Evolutionary conservation across 1,140 invertebrate species (phyloP).

Genomic region (Achroia grisella): DNA sequence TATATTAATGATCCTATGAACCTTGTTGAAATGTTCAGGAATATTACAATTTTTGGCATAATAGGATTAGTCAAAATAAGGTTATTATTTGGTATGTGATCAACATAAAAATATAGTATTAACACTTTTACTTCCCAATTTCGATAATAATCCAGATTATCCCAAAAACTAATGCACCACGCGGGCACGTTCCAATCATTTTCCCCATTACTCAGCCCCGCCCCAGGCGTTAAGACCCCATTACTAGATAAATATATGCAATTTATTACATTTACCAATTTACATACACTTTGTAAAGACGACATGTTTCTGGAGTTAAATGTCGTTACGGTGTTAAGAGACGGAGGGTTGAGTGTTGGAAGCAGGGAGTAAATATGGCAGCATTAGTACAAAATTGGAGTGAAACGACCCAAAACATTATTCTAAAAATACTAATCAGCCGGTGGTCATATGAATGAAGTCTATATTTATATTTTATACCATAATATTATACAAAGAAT

Average conservation of each 20-base stretch:
- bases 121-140: background rate
- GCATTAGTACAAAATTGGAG: background rate
- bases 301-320: slow-evolving; percentile 39
- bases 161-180: background rate
- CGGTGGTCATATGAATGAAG: slow-evolving; percentile 22
- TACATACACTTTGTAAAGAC: slow-evolving; percentile 57
- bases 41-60: no score
- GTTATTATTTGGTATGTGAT: no score
- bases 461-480: background rate
- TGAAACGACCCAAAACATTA: slow-evolving; percentile 28
- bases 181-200: slow-evolving; percentile 8
- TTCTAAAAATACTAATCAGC: background rate
- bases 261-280: slow-evolving; percentile 70
- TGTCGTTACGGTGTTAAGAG: slow-evolving; percentile 36
- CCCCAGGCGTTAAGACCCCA: slow-evolving; percentile 40
- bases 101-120: no score
- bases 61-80: no score
- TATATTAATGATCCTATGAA: no score
- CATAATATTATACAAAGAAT: no score
- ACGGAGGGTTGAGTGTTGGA: background rate
- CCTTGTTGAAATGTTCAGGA: no score
- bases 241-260: slow-evolving; percentile 63
- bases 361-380: background rate
- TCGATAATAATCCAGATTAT: background rate
- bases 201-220: slow-evolving; percentile 23